phyloP scores from a whole-genome alignment of 2,888 invertebrate species.

The Dasypolia templi region DNA sequence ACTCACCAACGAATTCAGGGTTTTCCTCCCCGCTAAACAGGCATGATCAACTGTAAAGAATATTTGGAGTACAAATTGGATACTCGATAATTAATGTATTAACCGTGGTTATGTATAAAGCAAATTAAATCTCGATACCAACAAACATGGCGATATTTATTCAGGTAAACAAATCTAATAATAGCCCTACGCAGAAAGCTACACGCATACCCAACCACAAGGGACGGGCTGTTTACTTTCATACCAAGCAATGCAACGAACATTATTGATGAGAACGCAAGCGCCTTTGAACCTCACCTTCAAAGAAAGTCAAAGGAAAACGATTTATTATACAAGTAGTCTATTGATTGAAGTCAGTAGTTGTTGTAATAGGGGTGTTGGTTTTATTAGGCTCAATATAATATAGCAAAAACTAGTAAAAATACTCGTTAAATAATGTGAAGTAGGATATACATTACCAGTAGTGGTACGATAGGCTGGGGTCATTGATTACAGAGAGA shows the following conservation, averaged over 20 bases:
- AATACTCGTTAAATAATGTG: not conserved
- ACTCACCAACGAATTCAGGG: not conserved
- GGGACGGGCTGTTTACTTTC: constrained; percentile 20
- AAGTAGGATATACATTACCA: not conserved
- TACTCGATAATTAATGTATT: not conserved
- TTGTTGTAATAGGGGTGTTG: not conserved
- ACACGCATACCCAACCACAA: not conserved
- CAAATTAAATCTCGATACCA: constrained; percentile 14
- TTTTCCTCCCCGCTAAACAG: not conserved
- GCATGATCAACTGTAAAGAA: no score
- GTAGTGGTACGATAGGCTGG: not conserved
- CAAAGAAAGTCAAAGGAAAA: constrained; percentile 22
- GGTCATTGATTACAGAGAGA: not conserved
- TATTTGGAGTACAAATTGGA: not conserved
- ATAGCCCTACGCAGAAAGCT: constrained; percentile 16
- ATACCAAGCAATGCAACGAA: not conserved
- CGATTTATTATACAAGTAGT: constrained; percentile 12
- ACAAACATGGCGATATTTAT: constrained; percentile 17
- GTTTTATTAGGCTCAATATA: not conserved
- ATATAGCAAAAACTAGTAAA: not conserved
- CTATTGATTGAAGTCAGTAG: not conserved
- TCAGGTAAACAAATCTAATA: constrained; percentile 32
- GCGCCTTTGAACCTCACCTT: constrained; percentile 51
- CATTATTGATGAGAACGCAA: not conserved
- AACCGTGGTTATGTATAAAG: not conserved